These are phyloP conservation scores for Scaptomyza cyrtandrae DNA, from an alignment of 2,888 invertebrate species.

Conservation along the genomic window DNA sequence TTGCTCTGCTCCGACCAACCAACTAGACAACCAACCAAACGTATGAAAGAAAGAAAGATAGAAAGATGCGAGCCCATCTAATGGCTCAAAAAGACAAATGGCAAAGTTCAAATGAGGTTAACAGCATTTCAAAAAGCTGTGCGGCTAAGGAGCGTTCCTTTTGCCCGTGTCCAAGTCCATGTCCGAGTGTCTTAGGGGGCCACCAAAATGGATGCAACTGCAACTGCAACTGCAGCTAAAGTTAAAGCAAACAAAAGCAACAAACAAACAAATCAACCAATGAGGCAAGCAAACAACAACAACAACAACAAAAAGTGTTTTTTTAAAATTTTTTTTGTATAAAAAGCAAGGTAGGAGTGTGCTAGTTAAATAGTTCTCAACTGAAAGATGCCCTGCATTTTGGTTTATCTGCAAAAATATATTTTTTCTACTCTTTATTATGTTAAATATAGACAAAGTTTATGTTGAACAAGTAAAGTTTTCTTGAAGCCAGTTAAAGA, in stretches of 20 bases:
- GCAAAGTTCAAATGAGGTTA: conserved; percentile 81
- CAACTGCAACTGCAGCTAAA: conserved; percentile 34
- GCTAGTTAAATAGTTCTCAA: background rate
- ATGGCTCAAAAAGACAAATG: conserved; percentile 78
- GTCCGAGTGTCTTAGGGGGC: conserved; percentile 35
- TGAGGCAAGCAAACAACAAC: conserved; percentile 27
- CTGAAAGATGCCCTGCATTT: conserved; percentile 4
- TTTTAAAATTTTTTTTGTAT: background rate
- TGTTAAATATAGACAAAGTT: too few species aligned
- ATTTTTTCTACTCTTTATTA: background rate
- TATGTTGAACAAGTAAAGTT: too few species aligned
- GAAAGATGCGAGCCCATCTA: conserved; percentile 74
- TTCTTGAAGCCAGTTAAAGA: too few species aligned
- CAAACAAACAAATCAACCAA: conserved; percentile 51
- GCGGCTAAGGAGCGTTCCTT: conserved; percentile 52
- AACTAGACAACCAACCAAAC: background rate
- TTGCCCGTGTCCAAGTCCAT: conserved; percentile 25
- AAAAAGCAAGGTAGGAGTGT: background rate
- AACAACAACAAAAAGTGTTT: background rate
- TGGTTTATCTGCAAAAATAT: background rate
- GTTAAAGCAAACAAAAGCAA: conserved; percentile 57
- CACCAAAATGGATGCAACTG: conserved; percentile 73
- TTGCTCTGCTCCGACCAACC: conserved; percentile 40
- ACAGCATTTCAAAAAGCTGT: conserved; percentile 72
- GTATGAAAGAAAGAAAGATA: conserved; percentile 19